Evolutionary conservation across 92 coral and sea anemone genomes (phyloP).

Genomic region (Umimayanthus kanabou): DNA sequence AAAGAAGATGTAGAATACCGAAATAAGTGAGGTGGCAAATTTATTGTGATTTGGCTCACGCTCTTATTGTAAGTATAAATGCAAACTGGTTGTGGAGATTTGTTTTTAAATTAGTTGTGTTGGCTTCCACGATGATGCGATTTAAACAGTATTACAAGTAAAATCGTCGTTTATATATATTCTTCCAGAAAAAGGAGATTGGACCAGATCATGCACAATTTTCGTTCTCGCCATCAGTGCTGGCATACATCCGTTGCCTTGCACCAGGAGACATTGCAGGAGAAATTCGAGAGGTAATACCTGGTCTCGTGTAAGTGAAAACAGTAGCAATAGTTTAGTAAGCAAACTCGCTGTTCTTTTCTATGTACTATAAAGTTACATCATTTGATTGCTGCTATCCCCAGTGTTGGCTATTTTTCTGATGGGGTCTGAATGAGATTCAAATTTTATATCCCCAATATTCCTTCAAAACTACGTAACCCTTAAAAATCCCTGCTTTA

Average conservation of each 20-base stretch:
- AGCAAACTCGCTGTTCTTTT: not conserved
- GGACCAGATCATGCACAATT: conserved; percentile 48
- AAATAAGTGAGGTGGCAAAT: conserved; percentile 41
- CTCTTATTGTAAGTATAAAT: conserved; percentile 42
- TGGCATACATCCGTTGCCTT: conserved; percentile 36
- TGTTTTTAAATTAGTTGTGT: too few species aligned
- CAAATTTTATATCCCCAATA: too few species aligned
- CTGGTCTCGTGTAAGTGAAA: not conserved
- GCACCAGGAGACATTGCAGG: conserved; percentile 57
- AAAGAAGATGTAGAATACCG: conserved; percentile 22
- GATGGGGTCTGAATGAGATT: not conserved
- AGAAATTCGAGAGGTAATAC: conserved; percentile 52
- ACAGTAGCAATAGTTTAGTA: not conserved
- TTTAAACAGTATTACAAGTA: too few species aligned
- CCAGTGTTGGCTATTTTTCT: not conserved
- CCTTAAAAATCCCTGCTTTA: too few species aligned
- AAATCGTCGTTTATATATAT: too few species aligned
- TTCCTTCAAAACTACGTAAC: too few species aligned
- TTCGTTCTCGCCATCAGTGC: conserved; percentile 44
- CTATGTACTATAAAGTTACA: not conserved
- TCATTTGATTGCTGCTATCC: not conserved
- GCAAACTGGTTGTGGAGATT: too few species aligned
- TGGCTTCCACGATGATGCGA: too few species aligned
- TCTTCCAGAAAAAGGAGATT: conserved; percentile 44
- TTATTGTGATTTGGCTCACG: conserved; percentile 56